Conservation (phyloP, 2,113 vertebrate species). For the Nipponia nippon region DNA sequence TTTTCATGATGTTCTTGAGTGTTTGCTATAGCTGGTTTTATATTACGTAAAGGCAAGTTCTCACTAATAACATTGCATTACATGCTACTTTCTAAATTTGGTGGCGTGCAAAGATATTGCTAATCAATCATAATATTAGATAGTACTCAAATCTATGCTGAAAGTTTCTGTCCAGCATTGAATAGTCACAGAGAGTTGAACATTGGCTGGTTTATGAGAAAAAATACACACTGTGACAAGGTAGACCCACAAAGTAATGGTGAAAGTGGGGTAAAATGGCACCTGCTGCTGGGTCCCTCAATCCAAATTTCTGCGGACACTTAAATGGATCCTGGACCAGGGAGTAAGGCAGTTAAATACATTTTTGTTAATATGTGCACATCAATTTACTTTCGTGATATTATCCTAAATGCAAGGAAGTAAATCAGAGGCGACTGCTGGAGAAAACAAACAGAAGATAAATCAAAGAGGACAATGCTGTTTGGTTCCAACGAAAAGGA, state of each 20-base stretch:
- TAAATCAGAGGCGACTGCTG: background rate
- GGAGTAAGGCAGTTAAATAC: background rate
- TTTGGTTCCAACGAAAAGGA: background rate
- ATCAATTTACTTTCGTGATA: conserved; percentile 1
- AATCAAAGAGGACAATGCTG: background rate
- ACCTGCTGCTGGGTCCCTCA: background rate
- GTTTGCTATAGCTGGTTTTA: background rate
- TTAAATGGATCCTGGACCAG: background rate
- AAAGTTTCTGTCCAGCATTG: background rate
- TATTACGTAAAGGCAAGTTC: background rate
- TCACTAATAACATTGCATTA: background rate
- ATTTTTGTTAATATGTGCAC: background rate
- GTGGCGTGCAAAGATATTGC: background rate
- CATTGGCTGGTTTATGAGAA: background rate
- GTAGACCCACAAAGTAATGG: background rate
- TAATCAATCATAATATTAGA: background rate
- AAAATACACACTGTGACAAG: background rate
- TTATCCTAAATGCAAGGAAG: background rate
- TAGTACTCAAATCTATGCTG: background rate
- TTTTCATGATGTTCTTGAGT: background rate
- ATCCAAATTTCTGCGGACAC: background rate
- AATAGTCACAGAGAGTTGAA: background rate
- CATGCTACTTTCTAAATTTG: background rate
- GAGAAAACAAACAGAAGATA: conserved; percentile 7
- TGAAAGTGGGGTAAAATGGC: background rate